Base-by-base conservation (phyloP, 2,113 vertebrate species). In the Myrmecobius fasciatus region DNA sequence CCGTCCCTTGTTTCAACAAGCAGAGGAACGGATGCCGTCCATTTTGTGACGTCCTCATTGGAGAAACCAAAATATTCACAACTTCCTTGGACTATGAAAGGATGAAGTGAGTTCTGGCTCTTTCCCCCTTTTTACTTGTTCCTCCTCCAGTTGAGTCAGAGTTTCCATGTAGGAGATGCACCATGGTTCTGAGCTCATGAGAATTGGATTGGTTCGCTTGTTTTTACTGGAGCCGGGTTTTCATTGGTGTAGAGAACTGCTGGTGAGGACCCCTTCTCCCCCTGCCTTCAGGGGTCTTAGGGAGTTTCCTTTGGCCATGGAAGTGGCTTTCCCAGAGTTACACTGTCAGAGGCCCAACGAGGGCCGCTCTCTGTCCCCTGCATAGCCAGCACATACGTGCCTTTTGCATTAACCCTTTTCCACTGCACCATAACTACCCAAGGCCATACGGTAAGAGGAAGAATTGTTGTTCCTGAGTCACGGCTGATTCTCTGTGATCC, bases 1-100 rank as follows among this genome's bases (percentile, higher is more conserved):
- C 99, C 0, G 98, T 99, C 4, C 99, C 99, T 48, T 99, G 99
- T 98, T 99, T 99, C 98, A 99, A 99, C 98, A 99, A 99, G 97
- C 99, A 99, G 93, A 99, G 99, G 53, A 99, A 99, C 0, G 99
- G 99, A 96, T 99, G 99, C 97, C 99, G 99, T 83, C 99, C 99
- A 51, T 99, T 99, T 98, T 99, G 99, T 26, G 99, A 99, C 90
- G 98, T 99, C 60, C 99, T 99, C 93, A 99, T 99, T 0, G 99
- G 99, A 67, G 99, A 99, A 98, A 99, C 99, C 17, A 99, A 99
- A 97, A 99, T 99, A 97, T 99, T 99, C 94, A 99, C 98, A 92
- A 99, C 99, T 0, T 99, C 99, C 48, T 99, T 99, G 97, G 99
- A 99, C 51, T 99, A 99, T 0, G 99, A 99, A 98, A 99, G 99